Evolutionary conservation across 30 jellyfish, hydroid and myxozoan species (phyloP), one percentile per base, ranked within the genome.

Genomic region (Turritopsis dohrnii): DNA sequence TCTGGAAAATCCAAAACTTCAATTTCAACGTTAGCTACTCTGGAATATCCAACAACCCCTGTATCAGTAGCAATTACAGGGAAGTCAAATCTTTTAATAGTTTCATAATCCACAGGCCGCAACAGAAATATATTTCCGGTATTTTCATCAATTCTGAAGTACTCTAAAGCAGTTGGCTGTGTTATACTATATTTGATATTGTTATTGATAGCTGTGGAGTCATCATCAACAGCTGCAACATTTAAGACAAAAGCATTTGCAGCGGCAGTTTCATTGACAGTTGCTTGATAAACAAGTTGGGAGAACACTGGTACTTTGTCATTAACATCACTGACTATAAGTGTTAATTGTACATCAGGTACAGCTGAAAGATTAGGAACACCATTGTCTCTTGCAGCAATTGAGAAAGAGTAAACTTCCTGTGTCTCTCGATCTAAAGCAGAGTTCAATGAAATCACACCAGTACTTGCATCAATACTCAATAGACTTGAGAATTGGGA

Each of bases 301-400:
- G 69, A 81, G 79, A 94, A 94, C 19, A 72, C 89, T 0, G 99
- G 95, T 69, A 75, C 83, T 71, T 94, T 89, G 88, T 94, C 99
- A 74, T 94, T 94, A 21, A 82, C 72, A 53, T 94, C 99, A 16
- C 0, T 76, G 52, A 94, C 83, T 72, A 52, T 82, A 66, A 93
- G 86, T 71, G 86, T 71, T 20, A 86, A 84, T 21, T 85, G 85
- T 9, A 88, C 90, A 53, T 82, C 71, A 20, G 89, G 66, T n/a
- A 16, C 22, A 23, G 53, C 19, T 21, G 88, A 18, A n/a, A 21
- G 53, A 20, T 18, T 28, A 16, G 87, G 87, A 16, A 21, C 65
- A 5, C 91, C 91, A 23, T 75, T 28, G 54, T 84, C 91, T 9
- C 77, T 75, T 29, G 91, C 91, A n/a, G 89, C 7, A 7, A 84